phyloP scores from a whole-genome alignment of 2,113 vertebrate species.

The Xiphias gladius region DNA sequence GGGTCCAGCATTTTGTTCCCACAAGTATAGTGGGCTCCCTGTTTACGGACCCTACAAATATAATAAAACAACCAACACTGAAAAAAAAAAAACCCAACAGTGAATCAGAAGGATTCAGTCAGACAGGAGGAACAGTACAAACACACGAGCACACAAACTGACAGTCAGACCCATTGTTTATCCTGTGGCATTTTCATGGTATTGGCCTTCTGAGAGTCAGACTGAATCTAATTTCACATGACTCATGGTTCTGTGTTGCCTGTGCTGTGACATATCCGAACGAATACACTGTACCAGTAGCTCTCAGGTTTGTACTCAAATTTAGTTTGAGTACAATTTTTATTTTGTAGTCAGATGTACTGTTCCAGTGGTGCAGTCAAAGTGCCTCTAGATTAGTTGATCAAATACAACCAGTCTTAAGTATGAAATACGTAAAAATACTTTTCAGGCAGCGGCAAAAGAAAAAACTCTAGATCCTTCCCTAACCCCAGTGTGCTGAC shows the following conservation, averaged over 20 bases:
- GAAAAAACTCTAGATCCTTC: neutral
- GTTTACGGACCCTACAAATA: no score
- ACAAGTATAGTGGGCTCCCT: no score
- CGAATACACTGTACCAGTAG: neutral
- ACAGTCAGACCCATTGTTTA: slow-evolving; percentile 3
- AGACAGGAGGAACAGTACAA: slow-evolving; percentile 7
- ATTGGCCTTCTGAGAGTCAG: slow-evolving; percentile 2
- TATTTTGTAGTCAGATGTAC: no score
- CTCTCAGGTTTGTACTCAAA: neutral
- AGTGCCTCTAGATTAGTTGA: neutral
- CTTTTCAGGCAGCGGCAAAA: no score
- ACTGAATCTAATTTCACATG: slow-evolving; percentile 21
- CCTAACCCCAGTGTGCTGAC: slow-evolving; percentile 76
- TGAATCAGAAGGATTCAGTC: slow-evolving; percentile 5
- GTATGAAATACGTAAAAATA: no score
- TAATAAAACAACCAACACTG: no score
- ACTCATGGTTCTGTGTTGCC: slow-evolving; percentile 5
- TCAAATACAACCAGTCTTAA: neutral
- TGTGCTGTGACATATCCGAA: slow-evolving; percentile 9
- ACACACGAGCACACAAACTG: slow-evolving; percentile 3
- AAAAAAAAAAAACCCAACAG: slow-evolving; percentile 3
- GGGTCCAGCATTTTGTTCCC: no score
- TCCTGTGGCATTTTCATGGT: slow-evolving; percentile 15
- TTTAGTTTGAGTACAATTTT: neutral
- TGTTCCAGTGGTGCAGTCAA: neutral